Base-by-base conservation (phyloP, 2,888 invertebrate species). In the Epiblema foenella region DNA sequence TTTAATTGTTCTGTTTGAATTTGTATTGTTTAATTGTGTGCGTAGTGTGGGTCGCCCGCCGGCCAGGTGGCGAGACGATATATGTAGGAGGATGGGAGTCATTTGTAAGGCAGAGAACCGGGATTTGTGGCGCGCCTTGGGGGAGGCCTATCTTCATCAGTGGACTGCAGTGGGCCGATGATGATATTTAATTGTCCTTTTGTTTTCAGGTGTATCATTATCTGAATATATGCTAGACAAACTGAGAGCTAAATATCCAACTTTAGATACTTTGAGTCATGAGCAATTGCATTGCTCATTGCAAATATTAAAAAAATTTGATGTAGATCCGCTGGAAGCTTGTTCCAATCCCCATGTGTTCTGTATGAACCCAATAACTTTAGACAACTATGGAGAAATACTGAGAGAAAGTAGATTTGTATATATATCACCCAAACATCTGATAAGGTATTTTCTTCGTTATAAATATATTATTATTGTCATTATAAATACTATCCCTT, bases 351-450 rank as follows among this genome's bases (percentile, higher is more conserved):
- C 95, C 0, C 92, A 94, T 82, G 80, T 96, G 3, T 89, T 96
- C n/a, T 93, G 91, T 66, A 90, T 94, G 82, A 94, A 94, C 77
- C 91, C 94, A 1, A 86, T 94, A 29, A 94, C 94, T 39, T 83
- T 96, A 78, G 94, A 94, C 63, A 95, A 96, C 78, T 95, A 95
- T 77, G 94, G 94, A 73, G 90, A 93, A 78, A 94, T 95, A 57
- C 84, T 96, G 15, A 88, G 87, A 74, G 96, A 96, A 86, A 95
- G 95, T 80, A 94, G 95, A 17, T 95, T 95, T 72, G 77, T 93
- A 5, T 81, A 83, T 52, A 83, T 94, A 29, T 75, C 89, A 18
- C 85, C 91, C 4, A 89, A 89, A 75, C 83, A 90, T 77, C 88
- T 93, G 64, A 89, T 91, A 75, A 89, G 87, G 92, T 91, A 78